phyloP scores from a whole-genome alignment of 2,888 invertebrate genomes.

The Camptogramma bilineatum region DNA sequence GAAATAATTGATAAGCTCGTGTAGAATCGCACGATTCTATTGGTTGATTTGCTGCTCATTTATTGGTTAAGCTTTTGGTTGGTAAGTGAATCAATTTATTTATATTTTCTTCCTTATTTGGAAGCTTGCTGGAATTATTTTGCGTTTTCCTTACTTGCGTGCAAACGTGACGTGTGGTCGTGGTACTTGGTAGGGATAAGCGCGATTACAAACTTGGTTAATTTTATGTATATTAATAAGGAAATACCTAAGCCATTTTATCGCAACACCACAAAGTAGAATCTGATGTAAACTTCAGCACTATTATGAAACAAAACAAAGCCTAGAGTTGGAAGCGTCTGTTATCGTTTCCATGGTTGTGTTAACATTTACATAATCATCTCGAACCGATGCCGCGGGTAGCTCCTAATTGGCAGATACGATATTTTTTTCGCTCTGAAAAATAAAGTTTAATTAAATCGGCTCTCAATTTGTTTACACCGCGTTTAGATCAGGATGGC shows the following conservation, averaged over 20 bases:
- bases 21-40: no score
- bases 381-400: constrained; percentile 28
- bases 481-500: constrained; percentile 23
- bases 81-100: not conserved
- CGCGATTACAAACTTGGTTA: constrained; percentile 11
- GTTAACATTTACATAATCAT: constrained; percentile 41
- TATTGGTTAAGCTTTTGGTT: not conserved
- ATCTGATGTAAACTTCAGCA: constrained; percentile 8
- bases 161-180: constrained; percentile 2
- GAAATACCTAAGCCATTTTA: not conserved
- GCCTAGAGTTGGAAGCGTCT: not conserved
- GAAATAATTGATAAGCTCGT: no score
- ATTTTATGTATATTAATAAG: not conserved
- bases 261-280: constrained; percentile 1
- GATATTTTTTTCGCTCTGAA: constrained; percentile 34
- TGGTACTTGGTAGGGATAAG: not conserved
- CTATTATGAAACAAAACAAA: constrained; percentile 28
- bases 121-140: not conserved
- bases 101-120: not conserved
- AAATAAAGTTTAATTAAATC: constrained; percentile 42
- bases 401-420: constrained; percentile 37
- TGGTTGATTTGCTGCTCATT: no score
- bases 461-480: constrained; percentile 24
- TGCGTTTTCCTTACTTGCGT: constrained; percentile 6
- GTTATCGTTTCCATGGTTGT: constrained; percentile 34